Evolutionary conservation across 2,113 vertebrate species (phyloP).

Genomic region (Gobio gobio): DNA sequence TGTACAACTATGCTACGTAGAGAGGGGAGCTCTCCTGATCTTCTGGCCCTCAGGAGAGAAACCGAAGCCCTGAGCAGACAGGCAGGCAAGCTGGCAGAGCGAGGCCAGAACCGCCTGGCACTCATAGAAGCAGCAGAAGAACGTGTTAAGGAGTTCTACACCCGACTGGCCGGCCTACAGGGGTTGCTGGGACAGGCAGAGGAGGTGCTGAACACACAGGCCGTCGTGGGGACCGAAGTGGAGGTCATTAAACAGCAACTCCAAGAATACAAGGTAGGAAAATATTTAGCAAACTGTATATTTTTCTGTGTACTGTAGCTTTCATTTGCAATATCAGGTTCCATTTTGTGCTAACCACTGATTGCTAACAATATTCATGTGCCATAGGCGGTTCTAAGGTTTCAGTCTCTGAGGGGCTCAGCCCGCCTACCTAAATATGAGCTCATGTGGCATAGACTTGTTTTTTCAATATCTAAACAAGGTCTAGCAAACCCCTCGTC

Average conservation of each 20-base stretch:
- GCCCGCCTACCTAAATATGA: not conserved
- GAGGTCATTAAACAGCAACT: conserved; percentile 93
- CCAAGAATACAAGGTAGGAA: conserved; percentile 90
- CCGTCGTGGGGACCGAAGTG: conserved; percentile 90
- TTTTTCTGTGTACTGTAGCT: not conserved
- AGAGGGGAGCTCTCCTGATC: conserved; percentile 90
- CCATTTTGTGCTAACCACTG: not conserved
- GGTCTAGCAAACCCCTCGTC: not conserved
- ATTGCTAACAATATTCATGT: not conserved
- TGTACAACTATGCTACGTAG: conserved; percentile 88
- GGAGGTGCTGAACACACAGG: conserved; percentile 84
- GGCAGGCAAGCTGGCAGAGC: conserved; percentile 88
- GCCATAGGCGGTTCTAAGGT: not conserved
- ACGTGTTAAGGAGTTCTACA: conserved; percentile 88
- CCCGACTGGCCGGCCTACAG: conserved; percentile 82
- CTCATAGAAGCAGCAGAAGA: conserved; percentile 84
- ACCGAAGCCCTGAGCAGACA: conserved; percentile 92
- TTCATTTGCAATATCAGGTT: not conserved
- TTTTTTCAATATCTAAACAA: conserved; percentile 5
- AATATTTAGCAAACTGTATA: not conserved
- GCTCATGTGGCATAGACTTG: not conserved
- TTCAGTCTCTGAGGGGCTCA: not conserved
- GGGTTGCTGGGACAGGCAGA: conserved; percentile 83
- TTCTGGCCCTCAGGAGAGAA: conserved; percentile 89
- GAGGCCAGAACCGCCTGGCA: conserved; percentile 82